phyloP scores from a whole-genome alignment of 2,797 vertebrate species.

The Karalla daura region DNA sequence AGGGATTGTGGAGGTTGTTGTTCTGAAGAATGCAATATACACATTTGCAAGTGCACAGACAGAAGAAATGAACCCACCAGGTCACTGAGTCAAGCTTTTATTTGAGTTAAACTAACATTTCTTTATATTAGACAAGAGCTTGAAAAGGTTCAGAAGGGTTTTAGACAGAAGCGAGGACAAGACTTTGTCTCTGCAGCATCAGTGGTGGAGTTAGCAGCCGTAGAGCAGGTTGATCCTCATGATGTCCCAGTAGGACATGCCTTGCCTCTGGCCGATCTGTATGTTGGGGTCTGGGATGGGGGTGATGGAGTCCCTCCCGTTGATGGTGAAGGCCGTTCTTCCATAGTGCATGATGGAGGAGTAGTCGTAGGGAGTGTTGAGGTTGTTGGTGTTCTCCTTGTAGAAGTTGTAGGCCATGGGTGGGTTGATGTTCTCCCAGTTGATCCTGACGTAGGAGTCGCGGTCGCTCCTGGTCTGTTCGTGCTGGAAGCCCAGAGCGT shows the following conservation, averaged over 20 bases:
- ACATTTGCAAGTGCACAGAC: too few species aligned
- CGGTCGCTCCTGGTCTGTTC: constrained; percentile 81
- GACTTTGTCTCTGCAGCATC: too few species aligned
- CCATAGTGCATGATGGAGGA: constrained; percentile 83
- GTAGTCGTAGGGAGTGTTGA: constrained; percentile 80
- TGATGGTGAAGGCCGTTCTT: constrained; percentile 57
- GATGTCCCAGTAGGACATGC: constrained; percentile 52
- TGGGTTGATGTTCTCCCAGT: constrained; percentile 72
- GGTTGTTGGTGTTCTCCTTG: constrained; percentile 75
- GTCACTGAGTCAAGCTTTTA: too few species aligned
- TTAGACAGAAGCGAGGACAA: too few species aligned
- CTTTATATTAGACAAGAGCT: too few species aligned
- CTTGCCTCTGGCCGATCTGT: constrained; percentile 48
- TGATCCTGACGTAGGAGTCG: constrained; percentile 77
- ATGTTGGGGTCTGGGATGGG: constrained; percentile 39
- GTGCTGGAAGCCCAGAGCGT: constrained; percentile 79
- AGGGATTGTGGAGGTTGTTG: too few species aligned
- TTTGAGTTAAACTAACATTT: too few species aligned
- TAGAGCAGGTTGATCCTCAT: constrained; percentile 52
- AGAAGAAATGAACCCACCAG: too few species aligned
- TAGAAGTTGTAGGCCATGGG: constrained; percentile 67
- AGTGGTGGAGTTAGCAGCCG: constrained; percentile 6
- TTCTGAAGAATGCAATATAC: too few species aligned
- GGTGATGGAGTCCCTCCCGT: constrained; percentile 43
- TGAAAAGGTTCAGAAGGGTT: too few species aligned